A percentile compares a stretch with the other conserved stretches of the same genome.
Conservation (phyloP, 1,140 invertebrate genomes). For the Leptonema lineaticorne region DNA sequence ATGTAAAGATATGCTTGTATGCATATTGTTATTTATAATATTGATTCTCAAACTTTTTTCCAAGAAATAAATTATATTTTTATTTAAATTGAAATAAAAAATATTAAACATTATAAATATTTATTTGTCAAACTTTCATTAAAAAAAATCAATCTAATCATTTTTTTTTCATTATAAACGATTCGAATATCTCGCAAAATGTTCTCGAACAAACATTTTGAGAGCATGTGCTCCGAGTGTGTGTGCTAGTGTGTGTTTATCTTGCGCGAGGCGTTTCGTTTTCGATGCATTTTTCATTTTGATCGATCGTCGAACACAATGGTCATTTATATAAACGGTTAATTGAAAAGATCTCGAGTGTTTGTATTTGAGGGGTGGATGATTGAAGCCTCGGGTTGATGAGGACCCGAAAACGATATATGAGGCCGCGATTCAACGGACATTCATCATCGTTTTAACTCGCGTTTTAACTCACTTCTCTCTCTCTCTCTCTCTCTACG, state of each 20-base stretch:
- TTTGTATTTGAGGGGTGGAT: conserved; percentile 32
- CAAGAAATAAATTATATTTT: background rate
- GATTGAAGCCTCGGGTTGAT: conserved; percentile 22
- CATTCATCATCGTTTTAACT: conserved; percentile 30
- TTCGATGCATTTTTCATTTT: conserved; percentile 31
- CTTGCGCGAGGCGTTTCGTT: conserved; percentile 1
- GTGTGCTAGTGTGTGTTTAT: background rate
- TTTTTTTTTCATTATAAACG: too few species aligned
- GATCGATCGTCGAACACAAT: conserved; percentile 35
- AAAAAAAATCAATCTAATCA: too few species aligned
- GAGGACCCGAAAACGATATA: background rate
- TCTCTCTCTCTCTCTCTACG: too few species aligned
- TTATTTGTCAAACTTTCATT: too few species aligned
- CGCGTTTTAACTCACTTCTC: too few species aligned
- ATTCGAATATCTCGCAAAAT: too few species aligned
- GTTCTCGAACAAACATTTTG: too few species aligned
- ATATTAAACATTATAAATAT: background rate
- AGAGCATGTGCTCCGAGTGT: too few species aligned
- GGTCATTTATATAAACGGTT: conserved; percentile 34
- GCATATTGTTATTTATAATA: too few species aligned
- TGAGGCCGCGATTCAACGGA: background rate
- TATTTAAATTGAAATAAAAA: background rate
- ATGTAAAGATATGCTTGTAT: too few species aligned
- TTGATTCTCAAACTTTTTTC: too few species aligned
- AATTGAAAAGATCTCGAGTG: conserved; percentile 36